Conservation (phyloP, 2,797 vertebrate species). For the Telmatherina bonti region DNA sequence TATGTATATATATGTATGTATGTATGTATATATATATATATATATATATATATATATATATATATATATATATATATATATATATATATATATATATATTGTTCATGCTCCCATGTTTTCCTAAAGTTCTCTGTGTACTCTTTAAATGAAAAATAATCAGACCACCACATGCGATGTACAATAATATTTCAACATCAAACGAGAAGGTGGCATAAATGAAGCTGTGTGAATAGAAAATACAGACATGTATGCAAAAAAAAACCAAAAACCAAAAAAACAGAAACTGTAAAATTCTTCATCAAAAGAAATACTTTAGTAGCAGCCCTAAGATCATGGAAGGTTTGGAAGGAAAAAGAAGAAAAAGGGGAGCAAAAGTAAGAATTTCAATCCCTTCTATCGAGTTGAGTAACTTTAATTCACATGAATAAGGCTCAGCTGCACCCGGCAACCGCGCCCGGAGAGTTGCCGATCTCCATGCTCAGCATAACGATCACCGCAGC, state of each 20-base stretch:
- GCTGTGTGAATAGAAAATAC: conserved; percentile 37
- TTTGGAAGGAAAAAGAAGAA: conserved; percentile 33
- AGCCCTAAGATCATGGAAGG: conserved; percentile 39
- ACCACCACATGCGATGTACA: conserved; percentile 21
- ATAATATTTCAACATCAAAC: conserved; percentile 69
- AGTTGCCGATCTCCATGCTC: conserved; percentile 65
- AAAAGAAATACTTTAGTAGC: conserved; percentile 57
- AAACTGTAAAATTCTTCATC: conserved; percentile 61
- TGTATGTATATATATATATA: no score
- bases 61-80: no score
- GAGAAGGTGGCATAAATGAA: conserved; percentile 34
- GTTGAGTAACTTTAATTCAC: conserved; percentile 79
- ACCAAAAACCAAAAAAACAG: conserved; percentile 19
- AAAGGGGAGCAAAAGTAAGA: conserved; percentile 48
- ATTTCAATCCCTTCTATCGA: conserved; percentile 76
- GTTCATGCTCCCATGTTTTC: neutral
- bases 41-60: no score
- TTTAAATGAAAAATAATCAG: conserved; percentile 24
- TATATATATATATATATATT: neutral
- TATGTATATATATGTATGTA: no score
- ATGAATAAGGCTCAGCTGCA: conserved; percentile 65
- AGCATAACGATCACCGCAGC: conserved; percentile 71
- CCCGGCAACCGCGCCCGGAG: conserved; percentile 76
- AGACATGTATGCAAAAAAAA: conserved; percentile 29
- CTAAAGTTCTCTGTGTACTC: neutral